Conservation (phyloP, 2,888 invertebrate genomes). For the Lochmaea crataegi region DNA sequence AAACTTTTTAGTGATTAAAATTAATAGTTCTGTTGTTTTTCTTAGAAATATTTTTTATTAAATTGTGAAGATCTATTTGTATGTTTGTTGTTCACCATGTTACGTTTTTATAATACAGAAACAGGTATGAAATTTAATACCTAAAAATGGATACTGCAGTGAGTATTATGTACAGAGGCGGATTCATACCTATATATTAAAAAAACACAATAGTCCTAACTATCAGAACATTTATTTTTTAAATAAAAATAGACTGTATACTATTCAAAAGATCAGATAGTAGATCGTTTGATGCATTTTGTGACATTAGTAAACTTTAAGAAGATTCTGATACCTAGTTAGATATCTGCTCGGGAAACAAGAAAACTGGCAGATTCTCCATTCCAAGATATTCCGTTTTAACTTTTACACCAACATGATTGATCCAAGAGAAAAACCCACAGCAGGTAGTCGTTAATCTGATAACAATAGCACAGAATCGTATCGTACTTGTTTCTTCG, state of each 20-base stretch:
- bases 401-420: no score
- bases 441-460: no score
- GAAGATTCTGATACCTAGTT: no score
- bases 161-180: background rate
- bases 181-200: slow-evolving; percentile 17
- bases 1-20: background rate
- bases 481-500: no score
- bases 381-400: no score
- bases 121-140: slow-evolving; percentile 3
- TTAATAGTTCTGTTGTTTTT: background rate
- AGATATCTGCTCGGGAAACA: no score
- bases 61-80: background rate
- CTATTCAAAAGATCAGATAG: no score
- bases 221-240: background rate
- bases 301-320: no score
- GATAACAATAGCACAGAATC: no score
- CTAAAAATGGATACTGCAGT: background rate
- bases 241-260: background rate
- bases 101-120: slow-evolving; percentile 1
- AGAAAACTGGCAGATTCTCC: no score
- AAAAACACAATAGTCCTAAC: background rate
- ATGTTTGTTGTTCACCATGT: background rate
- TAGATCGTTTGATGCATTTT: no score
- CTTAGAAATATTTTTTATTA: background rate
- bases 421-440: no score